Conservation (phyloP, 2,797 vertebrate species). For the Decapterus maruadsi region DNA sequence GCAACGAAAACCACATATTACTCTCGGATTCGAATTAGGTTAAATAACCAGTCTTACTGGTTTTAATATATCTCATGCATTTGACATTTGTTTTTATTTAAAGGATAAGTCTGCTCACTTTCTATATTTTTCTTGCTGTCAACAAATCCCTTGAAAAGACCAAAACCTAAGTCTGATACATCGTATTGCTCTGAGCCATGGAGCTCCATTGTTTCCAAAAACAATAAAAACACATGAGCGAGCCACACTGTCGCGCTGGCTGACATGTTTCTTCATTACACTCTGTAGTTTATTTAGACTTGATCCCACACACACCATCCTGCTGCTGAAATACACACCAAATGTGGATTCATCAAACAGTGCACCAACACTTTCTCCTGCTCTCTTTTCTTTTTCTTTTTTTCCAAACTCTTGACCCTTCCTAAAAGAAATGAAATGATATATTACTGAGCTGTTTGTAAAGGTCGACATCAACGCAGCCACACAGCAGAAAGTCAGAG, state of each 20-base stretch:
- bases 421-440: background rate
- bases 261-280: constrained; percentile 28
- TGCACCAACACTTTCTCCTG: background rate
- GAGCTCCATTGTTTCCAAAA: constrained; percentile 8
- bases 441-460: background rate
- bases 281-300: constrained; percentile 24
- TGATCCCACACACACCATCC: background rate
- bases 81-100: constrained; percentile 46
- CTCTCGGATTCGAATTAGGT: constrained; percentile 23
- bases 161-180: constrained; percentile 2
- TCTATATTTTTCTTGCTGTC: constrained; percentile 21
- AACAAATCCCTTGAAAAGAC: constrained; percentile 9
- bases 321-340: background rate
- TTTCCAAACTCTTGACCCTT: background rate
- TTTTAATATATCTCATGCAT: constrained; percentile 37
- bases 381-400: too few relatives aligned
- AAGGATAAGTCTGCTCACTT: constrained; percentile 1
- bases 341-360: background rate
- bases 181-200: background rate
- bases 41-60: constrained; percentile 33
- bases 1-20: constrained; percentile 1
- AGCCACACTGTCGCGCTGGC: background rate
- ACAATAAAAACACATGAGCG: constrained; percentile 27
- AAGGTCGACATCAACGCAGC: background rate
- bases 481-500: background rate